Percentiles rank a stretch among this genome's conserved stretches.
These are phyloP conservation scores for Onthophagus sagittarius DNA, from an alignment of 2,888 invertebrate species.

Conservation along the genomic window DNA sequence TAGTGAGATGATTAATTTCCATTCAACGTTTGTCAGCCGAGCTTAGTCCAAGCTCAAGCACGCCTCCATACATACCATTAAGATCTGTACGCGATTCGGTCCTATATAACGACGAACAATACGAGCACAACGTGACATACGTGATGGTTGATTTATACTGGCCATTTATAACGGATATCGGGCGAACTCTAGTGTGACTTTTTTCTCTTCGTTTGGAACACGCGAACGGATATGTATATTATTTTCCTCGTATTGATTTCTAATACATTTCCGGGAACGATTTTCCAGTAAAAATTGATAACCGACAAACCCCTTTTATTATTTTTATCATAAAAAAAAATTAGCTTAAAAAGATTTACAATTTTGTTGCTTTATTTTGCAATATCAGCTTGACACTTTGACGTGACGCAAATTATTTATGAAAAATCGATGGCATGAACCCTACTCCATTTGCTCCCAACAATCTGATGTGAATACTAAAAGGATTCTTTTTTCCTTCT, in stretches of 20 bases:
- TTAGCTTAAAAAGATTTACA: too few relatives aligned
- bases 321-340: background rate
- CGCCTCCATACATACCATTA: slow-evolving; percentile 8
- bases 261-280: background rate
- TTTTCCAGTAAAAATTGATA: background rate
- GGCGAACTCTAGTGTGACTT: background rate
- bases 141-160: slow-evolving; percentile 8
- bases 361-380: background rate
- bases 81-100: slow-evolving; percentile 6
- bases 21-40: background rate
- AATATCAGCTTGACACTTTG: background rate
- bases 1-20: slow-evolving; percentile 10
- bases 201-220: background rate
- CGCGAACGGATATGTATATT: background rate
- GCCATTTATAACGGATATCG: slow-evolving; percentile 13
- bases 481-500: background rate
- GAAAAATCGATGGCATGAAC: background rate
- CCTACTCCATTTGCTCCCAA: background rate
- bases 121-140: slow-evolving; percentile 6
- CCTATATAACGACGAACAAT: slow-evolving; percentile 3
- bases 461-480: background rate
- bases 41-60: background rate
- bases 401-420: background rate
- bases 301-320: background rate
- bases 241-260: background rate